Evolutionary conservation across 2,113 vertebrate species (phyloP), one percentile per base, ranked within the genome.

Genomic region (Pachypanchax playfairii): DNA sequence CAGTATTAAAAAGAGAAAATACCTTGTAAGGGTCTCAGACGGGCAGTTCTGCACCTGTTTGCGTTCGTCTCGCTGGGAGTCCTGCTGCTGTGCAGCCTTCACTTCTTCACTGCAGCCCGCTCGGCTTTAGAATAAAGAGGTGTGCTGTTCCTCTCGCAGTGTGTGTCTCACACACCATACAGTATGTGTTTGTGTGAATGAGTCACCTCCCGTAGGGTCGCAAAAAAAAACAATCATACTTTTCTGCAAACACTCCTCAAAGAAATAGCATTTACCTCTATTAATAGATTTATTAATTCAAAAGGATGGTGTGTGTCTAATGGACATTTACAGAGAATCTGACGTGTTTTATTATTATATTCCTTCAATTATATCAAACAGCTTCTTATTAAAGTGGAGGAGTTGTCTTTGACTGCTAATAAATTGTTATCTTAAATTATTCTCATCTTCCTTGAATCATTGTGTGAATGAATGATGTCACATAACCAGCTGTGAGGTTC

Each of bases 51-150:
- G 50, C 50, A 39, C 21, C 59, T 60, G 66, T 72, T 52, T 52
- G 42, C 12, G 60, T 77, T 70, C 14, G 31, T 58, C 41, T 36
- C 35, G 21, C 14, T 39, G 17, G 5, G 29, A 39, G 66, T 49
- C 57, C 49, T 2, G 57, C 28, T 38, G 46, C 38, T 66, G 47
- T 70, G 50, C 61, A 33, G 65, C 42, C 25, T 36, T 15, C 14
- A 61, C 26, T 29, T 39, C 60, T 7, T 48, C 33, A 18, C 64
- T 60, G 66, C 63, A 75, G 47, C 41, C 26, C 4, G 11, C 54
- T 75, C 21, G 42, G 57, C 57, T 65, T 53, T 46, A 64, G 49
- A 80, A 67, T 66, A 47, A 52, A 69, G 70, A 64, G 28, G 46
- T 67, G 15, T 14, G 62, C 55, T 29, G 20, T 14, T 36, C 39